Conservation (phyloP, 2,797 vertebrate genomes). For the Coreius guichenoti region DNA sequence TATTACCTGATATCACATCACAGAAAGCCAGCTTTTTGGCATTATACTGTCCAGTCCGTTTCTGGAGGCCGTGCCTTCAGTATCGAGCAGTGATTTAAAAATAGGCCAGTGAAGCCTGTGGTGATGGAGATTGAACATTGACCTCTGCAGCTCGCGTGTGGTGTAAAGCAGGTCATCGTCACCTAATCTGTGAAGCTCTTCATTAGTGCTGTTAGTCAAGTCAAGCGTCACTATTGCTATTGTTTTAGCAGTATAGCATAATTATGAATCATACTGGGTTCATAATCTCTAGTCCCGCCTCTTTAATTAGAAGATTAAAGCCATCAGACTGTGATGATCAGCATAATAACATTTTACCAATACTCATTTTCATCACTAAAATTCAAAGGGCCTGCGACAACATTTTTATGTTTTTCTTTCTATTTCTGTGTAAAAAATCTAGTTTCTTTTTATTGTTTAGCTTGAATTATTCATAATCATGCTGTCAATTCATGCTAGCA, state of each 20-base stretch:
- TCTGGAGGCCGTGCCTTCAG: conserved; percentile 10
- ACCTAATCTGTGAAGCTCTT: conserved; percentile 42
- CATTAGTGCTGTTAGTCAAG: conserved; percentile 61
- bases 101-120: conserved; percentile 66
- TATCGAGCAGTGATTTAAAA: conserved; percentile 59
- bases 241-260: neutral
- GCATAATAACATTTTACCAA: neutral
- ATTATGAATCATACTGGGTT: neutral
- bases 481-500: neutral
- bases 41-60: neutral
- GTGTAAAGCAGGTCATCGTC: conserved; percentile 70
- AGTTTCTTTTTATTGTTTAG: neutral
- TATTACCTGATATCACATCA: neutral
- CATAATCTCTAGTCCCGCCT: neutral
- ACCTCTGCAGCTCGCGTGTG: conserved; percentile 64
- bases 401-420: neutral
- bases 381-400: neutral
- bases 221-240: neutral
- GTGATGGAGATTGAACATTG: conserved; percentile 67
- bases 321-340: neutral
- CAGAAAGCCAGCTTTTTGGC: neutral
- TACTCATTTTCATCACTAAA: neutral
- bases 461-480: no score
- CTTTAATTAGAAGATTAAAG: neutral
- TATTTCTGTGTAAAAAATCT: neutral